Conservation (phyloP, 1,140 invertebrate species). For the Cotesia chilonis region DNA sequence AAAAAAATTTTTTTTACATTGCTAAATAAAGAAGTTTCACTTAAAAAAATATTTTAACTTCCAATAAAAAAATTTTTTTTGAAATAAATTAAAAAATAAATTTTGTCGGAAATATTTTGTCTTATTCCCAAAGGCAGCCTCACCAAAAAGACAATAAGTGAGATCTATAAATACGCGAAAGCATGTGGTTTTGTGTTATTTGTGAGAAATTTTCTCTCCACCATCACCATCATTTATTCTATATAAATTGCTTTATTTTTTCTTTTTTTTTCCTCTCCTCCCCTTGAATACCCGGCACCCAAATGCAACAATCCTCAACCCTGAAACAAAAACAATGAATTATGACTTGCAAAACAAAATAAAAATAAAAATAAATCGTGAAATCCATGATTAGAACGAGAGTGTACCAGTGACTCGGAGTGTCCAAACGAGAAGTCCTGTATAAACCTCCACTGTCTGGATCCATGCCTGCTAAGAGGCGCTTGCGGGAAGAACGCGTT, state of each 20-base stretch:
- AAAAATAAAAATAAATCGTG: slow-evolving; percentile 29
- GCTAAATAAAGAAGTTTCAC: too few relatives aligned
- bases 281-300: slow-evolving; percentile 40
- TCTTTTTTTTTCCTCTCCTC: slow-evolving; percentile 70
- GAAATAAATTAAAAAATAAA: too few relatives aligned
- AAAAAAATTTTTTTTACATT: too few relatives aligned
- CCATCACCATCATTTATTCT: slow-evolving; percentile 73
- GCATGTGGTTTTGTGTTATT: slow-evolving; percentile 74
- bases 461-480: slow-evolving; percentile 86
- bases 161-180: slow-evolving; percentile 53
- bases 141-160: neutral
- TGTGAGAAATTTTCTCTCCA: slow-evolving; percentile 76
- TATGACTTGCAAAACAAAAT: slow-evolving; percentile 13
- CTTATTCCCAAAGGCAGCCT: too few relatives aligned
- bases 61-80: too few relatives aligned
- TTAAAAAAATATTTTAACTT: too few relatives aligned
- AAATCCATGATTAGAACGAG: slow-evolving; percentile 73
- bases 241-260: slow-evolving; percentile 75
- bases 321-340: slow-evolving; percentile 28
- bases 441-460: slow-evolving; percentile 84
- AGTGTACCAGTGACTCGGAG: slow-evolving; percentile 89
- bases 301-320: slow-evolving; percentile 25
- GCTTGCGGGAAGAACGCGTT: slow-evolving; percentile 89
- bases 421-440: slow-evolving; percentile 91
- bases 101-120: too few relatives aligned